These are phyloP conservation scores for Anthopleura sola DNA, from an alignment of 64 coral and sea anemone species.

Conservation along the genomic window DNA sequence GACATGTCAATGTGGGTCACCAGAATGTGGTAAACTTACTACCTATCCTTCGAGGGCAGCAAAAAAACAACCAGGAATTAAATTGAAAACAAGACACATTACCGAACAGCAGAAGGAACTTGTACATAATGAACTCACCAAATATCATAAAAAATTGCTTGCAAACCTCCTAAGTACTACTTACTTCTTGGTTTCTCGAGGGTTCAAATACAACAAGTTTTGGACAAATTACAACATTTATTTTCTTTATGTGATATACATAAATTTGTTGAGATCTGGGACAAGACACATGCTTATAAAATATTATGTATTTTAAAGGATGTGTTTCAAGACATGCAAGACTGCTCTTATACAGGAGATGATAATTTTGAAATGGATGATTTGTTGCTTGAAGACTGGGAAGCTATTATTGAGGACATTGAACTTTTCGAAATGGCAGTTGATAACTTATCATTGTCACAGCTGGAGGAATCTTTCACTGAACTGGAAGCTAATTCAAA, in stretches of 20 bases:
- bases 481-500: conserved; percentile 16
- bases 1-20: conserved; percentile 18
- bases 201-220: conserved; percentile 37
- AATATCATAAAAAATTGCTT: conserved; percentile 24
- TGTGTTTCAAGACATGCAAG: conserved; percentile 23
- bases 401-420: conserved; percentile 22
- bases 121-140: background rate
- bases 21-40: background rate
- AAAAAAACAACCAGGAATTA: background rate
- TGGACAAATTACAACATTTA: conserved; percentile 3
- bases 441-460: conserved; percentile 26
- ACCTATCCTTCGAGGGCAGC: conserved; percentile 1
- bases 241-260: conserved; percentile 16
- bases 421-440: conserved; percentile 29
- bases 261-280: conserved; percentile 37
- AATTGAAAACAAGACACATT: background rate
- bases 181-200: conserved; percentile 34
- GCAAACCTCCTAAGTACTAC: background rate
- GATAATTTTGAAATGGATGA: conserved; percentile 20
- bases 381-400: conserved; percentile 29
- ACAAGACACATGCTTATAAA: conserved; percentile 32
- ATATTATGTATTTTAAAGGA: background rate
- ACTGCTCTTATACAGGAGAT: background rate
- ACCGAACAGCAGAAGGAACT: background rate
- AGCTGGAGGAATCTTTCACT: conserved; percentile 16